These are phyloP conservation scores for Cheilosia pagana DNA, from an alignment of 2,888 invertebrate species.

Conservation along the genomic window DNA sequence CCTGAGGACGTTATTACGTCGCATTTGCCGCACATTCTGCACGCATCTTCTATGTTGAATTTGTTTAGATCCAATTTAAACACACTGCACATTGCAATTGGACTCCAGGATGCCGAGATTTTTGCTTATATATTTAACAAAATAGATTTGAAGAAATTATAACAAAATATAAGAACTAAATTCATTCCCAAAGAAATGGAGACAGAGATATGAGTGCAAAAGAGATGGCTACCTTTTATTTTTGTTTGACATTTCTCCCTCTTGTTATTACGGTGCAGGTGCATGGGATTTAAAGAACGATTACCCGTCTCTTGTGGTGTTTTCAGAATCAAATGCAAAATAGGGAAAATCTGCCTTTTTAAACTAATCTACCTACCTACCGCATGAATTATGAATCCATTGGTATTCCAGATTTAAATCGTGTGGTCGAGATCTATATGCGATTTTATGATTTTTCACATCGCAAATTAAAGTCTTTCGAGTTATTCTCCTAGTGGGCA, in stretches of 20 bases:
- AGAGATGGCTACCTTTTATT: background rate
- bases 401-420: too few species aligned
- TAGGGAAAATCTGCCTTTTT: too few species aligned
- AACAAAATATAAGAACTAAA: constrained; percentile 5
- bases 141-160: background rate
- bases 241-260: background rate
- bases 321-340: too few species aligned
- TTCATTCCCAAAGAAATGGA: background rate
- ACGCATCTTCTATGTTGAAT: constrained; percentile 65
- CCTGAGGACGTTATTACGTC: constrained; percentile 62
- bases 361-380: background rate
- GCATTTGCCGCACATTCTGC: constrained; percentile 67
- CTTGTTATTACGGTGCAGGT: background rate
- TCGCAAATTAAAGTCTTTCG: too few species aligned
- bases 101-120: background rate
- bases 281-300: background rate
- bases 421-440: too few species aligned
- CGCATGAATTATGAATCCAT: background rate
- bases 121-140: background rate
- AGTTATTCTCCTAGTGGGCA: too few species aligned
- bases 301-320: too few species aligned
- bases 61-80: constrained; percentile 67
- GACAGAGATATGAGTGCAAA: constrained; percentile 6
- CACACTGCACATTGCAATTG: constrained; percentile 65
- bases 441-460: too few species aligned